Conservation (phyloP, 2,113 vertebrate genomes). For the Physeter macrocephalus region DNA sequence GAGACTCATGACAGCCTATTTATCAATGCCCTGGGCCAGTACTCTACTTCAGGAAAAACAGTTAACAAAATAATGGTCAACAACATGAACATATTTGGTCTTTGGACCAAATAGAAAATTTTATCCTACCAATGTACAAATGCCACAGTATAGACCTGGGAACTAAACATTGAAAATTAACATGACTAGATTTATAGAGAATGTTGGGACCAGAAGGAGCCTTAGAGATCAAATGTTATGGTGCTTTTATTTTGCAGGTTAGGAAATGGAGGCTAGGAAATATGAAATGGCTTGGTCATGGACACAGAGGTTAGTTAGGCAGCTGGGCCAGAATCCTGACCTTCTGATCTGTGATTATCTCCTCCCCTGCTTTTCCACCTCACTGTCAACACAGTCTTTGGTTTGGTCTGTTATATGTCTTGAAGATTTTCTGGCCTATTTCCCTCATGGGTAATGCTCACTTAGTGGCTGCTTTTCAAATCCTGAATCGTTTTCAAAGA, state of each 20-base stretch:
- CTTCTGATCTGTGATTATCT: neutral
- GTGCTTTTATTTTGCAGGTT: neutral
- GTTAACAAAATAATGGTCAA: neutral
- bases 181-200: neutral
- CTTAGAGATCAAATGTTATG: too few species aligned
- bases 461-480: neutral
- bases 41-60: neutral
- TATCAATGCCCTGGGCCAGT: neutral
- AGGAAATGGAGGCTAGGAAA: neutral
- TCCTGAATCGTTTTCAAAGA: neutral
- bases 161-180: neutral
- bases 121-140: neutral
- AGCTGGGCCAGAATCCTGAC: neutral
- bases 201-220: neutral
- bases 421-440: neutral
- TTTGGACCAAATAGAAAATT: neutral
- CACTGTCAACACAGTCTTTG: neutral
- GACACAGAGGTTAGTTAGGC: neutral
- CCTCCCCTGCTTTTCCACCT: neutral
- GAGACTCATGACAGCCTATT: neutral
- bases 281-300: neutral
- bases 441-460: neutral
- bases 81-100: neutral
- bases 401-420: neutral
- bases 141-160: neutral